phyloP scores from a whole-genome alignment of 2,797 vertebrate species.

The Helicolenus hilgendorfi region DNA sequence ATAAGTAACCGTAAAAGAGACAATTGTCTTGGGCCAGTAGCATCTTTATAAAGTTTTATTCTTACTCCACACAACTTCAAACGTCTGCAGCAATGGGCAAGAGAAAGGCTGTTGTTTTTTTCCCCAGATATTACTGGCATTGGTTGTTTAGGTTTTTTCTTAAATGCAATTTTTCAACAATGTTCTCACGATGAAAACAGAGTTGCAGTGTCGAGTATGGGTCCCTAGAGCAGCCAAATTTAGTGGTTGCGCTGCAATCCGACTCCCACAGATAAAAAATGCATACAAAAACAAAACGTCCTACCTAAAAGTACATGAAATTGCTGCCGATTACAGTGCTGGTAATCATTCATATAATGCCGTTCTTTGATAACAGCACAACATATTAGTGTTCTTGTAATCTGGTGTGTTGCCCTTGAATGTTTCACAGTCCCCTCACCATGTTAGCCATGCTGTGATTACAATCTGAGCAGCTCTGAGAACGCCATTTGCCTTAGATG shows the following conservation, averaged over 20 bases:
- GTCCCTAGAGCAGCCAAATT: slow-evolving; percentile 18
- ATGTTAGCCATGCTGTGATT: slow-evolving; percentile 66
- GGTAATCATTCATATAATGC: slow-evolving; percentile 33
- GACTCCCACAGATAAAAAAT: slow-evolving; percentile 30
- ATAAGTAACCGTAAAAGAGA: background rate
- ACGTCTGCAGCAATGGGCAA: background rate
- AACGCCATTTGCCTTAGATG: slow-evolving; percentile 63
- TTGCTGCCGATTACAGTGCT: slow-evolving; percentile 23
- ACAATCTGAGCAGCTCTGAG: slow-evolving; percentile 70
- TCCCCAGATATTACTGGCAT: background rate
- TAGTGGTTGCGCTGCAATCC: background rate
- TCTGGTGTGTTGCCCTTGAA: slow-evolving; percentile 20
- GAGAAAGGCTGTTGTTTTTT: background rate
- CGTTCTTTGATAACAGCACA: slow-evolving; percentile 22
- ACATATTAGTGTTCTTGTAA: slow-evolving; percentile 41
- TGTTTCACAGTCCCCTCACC: slow-evolving; percentile 43
- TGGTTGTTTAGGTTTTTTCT: background rate
- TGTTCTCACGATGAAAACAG: slow-evolving; percentile 45
- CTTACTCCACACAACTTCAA: background rate
- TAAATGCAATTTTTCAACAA: background rate
- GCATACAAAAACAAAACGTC: slow-evolving; percentile 9
- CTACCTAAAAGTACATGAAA: slow-evolving; percentile 20
- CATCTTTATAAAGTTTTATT: background rate
- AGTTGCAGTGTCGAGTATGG: background rate
- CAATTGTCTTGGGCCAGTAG: background rate